Evolutionary conservation across 2,113 vertebrate species (phyloP).

Genomic region (Catagonus wagneri): DNA sequence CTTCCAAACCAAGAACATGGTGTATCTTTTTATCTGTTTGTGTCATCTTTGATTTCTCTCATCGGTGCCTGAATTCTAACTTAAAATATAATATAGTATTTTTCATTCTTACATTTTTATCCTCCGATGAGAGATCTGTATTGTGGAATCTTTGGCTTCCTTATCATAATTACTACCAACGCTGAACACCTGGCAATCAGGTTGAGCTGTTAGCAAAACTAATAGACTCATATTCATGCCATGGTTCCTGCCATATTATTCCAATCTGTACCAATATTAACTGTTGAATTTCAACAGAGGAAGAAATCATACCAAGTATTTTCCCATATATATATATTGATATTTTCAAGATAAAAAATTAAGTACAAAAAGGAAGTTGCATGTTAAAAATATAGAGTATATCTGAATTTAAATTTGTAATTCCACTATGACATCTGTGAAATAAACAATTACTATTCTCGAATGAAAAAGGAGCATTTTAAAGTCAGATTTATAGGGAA

Average conservation of each 20-base stretch:
- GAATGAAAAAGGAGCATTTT: not conserved
- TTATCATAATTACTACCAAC: not conserved
- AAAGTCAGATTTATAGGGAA: not conserved
- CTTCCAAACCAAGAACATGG: no score
- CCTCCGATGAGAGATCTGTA: not conserved
- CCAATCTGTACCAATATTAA: not conserved
- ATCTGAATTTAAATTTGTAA: slow-evolving; percentile 10
- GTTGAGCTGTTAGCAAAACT: not conserved
- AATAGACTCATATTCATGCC: not conserved
- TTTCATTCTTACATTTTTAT: not conserved
- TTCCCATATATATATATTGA: not conserved
- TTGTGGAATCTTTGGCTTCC: not conserved
- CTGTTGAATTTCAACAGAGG: not conserved
- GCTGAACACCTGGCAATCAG: not conserved
- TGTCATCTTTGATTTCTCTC: no score
- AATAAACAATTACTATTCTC: not conserved
- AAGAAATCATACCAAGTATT: not conserved
- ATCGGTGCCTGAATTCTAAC: not conserved
- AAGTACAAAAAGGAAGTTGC: not conserved
- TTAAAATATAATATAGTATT: not conserved
- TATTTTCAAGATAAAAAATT: not conserved
- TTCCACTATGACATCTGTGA: not conserved
- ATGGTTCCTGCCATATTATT: not conserved
- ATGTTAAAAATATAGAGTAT: not conserved
- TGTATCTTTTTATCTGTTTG: no score